These are phyloP conservation scores for Xanthorhoe designata DNA, from an alignment of 2,888 invertebrate species.

Conservation along the genomic window DNA sequence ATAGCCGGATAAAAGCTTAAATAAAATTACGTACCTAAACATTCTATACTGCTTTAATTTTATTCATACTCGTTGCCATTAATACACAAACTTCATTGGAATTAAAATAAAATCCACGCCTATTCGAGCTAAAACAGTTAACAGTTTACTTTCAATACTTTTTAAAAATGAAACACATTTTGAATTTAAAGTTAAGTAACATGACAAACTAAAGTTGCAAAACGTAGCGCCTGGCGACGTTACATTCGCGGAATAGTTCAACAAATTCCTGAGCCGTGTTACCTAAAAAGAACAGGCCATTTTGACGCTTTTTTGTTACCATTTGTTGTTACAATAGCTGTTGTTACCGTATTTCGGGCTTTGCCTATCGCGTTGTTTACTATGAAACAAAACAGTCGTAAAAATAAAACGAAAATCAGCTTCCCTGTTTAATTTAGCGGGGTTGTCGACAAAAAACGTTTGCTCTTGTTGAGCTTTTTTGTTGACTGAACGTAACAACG, in stretches of 20 bases:
- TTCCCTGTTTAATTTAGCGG: constrained; percentile 82
- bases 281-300: constrained; percentile 28
- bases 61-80: too few relatives aligned
- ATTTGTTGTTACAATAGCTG: constrained; percentile 47
- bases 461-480: constrained; percentile 75
- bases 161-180: background rate
- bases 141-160: too few relatives aligned
- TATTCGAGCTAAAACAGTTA: too few relatives aligned
- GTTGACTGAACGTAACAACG: constrained; percentile 75
- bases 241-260: constrained; percentile 19
- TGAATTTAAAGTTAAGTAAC: background rate
- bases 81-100: too few relatives aligned
- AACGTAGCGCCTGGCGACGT: background rate
- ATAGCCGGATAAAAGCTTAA: too few relatives aligned
- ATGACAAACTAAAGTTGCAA: background rate
- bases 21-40: too few relatives aligned
- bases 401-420: constrained; percentile 74
- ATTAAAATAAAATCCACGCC: too few relatives aligned
- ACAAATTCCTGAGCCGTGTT: constrained; percentile 13
- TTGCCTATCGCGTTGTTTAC: constrained; percentile 59
- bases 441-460: constrained; percentile 78
- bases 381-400: constrained; percentile 64
- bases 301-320: constrained; percentile 40
- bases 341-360: constrained; percentile 51
- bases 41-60: too few relatives aligned